Evolutionary conservation across 1,140 invertebrate species (phyloP), one percentile per base, ranked within the genome.

Genomic region (Procambarus clarkii): DNA sequence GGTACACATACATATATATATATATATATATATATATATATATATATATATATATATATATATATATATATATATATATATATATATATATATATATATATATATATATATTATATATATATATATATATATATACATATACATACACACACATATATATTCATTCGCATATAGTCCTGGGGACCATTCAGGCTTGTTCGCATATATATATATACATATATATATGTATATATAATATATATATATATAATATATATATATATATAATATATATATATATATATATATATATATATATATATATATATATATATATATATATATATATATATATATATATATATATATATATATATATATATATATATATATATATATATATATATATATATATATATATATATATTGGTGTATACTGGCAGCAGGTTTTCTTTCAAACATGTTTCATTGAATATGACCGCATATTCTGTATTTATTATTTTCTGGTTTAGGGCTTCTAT

Each of bases 11-110:
- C n/a, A n/a, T n/a, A n/a, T n/a, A n/a, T n/a, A n/a, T n/a, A n/a
- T n/a, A n/a, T n/a, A n/a, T 78, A 78, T 78, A 78, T 78, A 78
- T 78, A 2, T 78, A 78, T 78, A 78, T 78, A 78, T 78, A 78
- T 78, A 78, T 78, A 78, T 78, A 78, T 78, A 78, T 78, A 78
- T 78, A 78, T 78, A 78, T 78, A 78, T 78, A 78, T 78, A 78
- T 78, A 78, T 78, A 78, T 78, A 78, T 78, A 78, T 78, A 4
- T 78, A 78, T 78, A 4, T 78, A 78, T 78, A 4, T 78, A 78
- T 78, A 44, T 78, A 78, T 78, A 44, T 78, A 69, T 69, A 78
- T 78, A 4, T 78, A 4, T 4, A 78, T 2, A 78, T 78, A 78
- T 78, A 78, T 78, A 78, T 78, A 78, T 78, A 24, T 78, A 78